A percentile compares a stretch with the other conserved stretches of the same genome.
These are phyloP conservation scores for Tanypteryx hageni DNA, from an alignment of 2,888 invertebrate species.

Conservation along the genomic window DNA sequence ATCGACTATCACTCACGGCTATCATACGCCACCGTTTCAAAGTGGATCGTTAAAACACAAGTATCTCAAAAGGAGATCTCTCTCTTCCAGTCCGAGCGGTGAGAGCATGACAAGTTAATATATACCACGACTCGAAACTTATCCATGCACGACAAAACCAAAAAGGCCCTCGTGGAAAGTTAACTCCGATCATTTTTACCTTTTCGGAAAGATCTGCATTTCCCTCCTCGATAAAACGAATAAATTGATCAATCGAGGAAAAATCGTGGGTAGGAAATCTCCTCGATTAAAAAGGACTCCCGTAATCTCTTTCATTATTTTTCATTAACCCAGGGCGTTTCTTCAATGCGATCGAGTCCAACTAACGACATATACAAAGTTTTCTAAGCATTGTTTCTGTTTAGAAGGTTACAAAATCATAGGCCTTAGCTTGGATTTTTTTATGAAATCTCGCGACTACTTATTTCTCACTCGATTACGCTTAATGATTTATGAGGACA, in stretches of 20 bases:
- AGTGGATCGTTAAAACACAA: neutral
- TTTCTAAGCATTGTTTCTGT: too few relatives aligned
- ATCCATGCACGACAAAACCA: neutral
- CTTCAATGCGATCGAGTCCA: too few relatives aligned
- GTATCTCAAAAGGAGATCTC: conserved; percentile 4
- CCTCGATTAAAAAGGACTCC: neutral
- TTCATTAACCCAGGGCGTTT: too few relatives aligned
- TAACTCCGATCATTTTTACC: neutral
- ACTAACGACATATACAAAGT: too few relatives aligned
- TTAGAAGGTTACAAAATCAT: too few relatives aligned
- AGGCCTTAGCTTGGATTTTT: too few relatives aligned
- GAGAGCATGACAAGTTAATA: neutral
- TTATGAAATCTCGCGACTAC: too few relatives aligned
- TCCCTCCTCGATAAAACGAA: neutral
- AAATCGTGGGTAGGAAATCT: neutral
- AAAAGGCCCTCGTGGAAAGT: neutral
- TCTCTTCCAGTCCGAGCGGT: neutral
- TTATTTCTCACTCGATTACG: too few relatives aligned
- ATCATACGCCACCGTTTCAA: neutral
- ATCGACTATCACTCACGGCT: neutral
- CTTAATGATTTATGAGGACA: too few relatives aligned
- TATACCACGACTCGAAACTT: neutral
- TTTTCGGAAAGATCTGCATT: neutral
- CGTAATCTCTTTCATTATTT: too few relatives aligned
- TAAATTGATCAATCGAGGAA: neutral